Conservation (phyloP, 2,797 vertebrate genomes). For the Somateria mollissima region DNA sequence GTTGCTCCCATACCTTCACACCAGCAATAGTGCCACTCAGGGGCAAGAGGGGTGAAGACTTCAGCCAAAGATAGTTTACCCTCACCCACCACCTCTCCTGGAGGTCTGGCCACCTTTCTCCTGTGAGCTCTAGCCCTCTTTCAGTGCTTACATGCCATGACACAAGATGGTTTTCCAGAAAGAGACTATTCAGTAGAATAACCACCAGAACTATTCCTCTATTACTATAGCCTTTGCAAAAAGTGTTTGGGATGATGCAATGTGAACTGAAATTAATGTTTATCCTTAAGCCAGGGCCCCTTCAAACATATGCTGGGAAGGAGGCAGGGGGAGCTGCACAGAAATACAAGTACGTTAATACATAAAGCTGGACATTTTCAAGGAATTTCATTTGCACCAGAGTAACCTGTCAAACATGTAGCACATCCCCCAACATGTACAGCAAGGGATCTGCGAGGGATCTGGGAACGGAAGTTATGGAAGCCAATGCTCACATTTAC, state of each 20-base stretch:
- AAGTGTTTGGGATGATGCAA: background rate
- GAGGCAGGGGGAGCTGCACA: background rate
- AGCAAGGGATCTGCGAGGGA: background rate
- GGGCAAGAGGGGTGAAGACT: background rate
- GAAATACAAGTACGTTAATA: background rate
- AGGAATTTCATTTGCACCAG: background rate
- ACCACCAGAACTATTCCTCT: background rate
- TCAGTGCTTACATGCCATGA: background rate
- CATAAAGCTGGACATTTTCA: background rate
- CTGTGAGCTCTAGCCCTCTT: background rate
- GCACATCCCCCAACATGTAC: fast-evolving
- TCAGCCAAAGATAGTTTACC: fast-evolving
- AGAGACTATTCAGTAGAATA: background rate
- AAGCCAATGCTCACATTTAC: background rate
- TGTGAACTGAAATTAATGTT: background rate
- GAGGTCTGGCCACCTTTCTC: background rate
- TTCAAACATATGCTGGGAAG: background rate
- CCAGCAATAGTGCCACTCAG: background rate
- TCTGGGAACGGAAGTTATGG: background rate
- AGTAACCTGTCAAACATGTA: fast-evolving
- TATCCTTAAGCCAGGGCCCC: background rate
- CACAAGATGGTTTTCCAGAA: background rate
- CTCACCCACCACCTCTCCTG: background rate
- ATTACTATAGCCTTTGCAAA: background rate
- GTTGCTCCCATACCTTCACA: background rate